phyloP scores from a whole-genome alignment of 2,113 vertebrate genomes.

The Anguilla japonica region DNA sequence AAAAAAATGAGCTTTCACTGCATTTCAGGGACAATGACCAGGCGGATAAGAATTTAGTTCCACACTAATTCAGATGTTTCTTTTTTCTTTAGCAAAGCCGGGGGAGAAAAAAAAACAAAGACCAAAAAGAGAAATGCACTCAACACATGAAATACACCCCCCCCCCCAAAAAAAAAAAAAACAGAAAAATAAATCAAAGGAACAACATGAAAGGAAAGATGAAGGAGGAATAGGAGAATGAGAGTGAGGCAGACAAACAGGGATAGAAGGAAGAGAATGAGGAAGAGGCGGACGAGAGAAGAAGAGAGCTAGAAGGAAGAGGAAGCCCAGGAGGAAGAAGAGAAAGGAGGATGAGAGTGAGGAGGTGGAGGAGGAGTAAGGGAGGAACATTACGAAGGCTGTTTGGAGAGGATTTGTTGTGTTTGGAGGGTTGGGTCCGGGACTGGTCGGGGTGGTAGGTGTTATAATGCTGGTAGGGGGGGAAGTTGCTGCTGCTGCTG shows the following conservation, averaged over 20 bases:
- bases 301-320: not conserved
- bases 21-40: slow-evolving; percentile 32
- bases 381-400: slow-evolving; percentile 74
- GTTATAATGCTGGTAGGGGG: slow-evolving; percentile 84
- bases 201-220: not conserved
- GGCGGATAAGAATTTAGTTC: slow-evolving; percentile 36
- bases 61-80: slow-evolving; percentile 33
- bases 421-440: slow-evolving; percentile 69
- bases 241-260: not conserved
- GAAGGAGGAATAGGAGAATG: not conserved
- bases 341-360: not conserved
- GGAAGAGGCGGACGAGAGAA: slow-evolving; percentile 4
- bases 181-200: not conserved
- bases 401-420: slow-evolving; percentile 74
- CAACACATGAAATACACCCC: slow-evolving; percentile 7
- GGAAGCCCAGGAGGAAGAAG: not conserved
- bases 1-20: not conserved
- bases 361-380: too few relatives aligned
- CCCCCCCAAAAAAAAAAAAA: not conserved
- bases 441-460: slow-evolving; percentile 83
- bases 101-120: slow-evolving; percentile 26
- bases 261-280: not conserved
- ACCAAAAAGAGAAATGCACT: slow-evolving; percentile 35
- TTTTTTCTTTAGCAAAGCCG: not conserved
- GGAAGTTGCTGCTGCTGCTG: slow-evolving; percentile 76